Evolutionary conservation across 2,113 vertebrate genomes (phyloP).

Genomic region (Colistium nudipinnis): DNA sequence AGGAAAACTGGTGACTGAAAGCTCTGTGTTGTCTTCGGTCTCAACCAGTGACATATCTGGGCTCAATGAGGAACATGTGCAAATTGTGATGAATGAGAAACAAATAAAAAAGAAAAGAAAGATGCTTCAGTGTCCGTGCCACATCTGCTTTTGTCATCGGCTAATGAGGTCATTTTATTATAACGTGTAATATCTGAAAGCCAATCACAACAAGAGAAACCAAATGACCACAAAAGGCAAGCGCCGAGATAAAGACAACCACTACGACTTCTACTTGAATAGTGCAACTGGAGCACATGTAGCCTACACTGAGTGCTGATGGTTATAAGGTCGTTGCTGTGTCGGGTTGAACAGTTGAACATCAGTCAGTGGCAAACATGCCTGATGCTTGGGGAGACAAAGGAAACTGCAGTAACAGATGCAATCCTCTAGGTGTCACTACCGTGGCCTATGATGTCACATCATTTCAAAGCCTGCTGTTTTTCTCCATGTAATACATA

Average conservation of each 20-base stretch:
- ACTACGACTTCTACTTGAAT: too few relatives aligned
- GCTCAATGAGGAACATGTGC: slow-evolving; percentile 63
- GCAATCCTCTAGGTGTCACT: slow-evolving; percentile 68
- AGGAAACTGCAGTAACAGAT: slow-evolving; percentile 51
- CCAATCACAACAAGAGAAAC: too few relatives aligned
- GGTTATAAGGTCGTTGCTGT: neutral
- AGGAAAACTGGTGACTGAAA: slow-evolving; percentile 53
- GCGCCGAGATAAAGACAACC: neutral
- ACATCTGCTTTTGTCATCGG: neutral
- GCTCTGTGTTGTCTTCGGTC: slow-evolving; percentile 58
- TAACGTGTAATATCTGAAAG: too few relatives aligned
- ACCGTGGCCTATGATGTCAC: slow-evolving; percentile 69
- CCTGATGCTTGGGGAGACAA: slow-evolving; percentile 23
- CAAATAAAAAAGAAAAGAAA: slow-evolving; percentile 62
- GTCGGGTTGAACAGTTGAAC: too few relatives aligned
- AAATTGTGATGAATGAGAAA: slow-evolving; percentile 66
- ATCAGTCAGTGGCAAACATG: too few relatives aligned
- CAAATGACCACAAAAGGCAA: neutral
- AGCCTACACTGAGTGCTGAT: neutral
- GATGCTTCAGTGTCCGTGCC: slow-evolving; percentile 27
- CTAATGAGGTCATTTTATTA: too few relatives aligned
- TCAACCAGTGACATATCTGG: slow-evolving; percentile 56
- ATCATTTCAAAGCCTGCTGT: slow-evolving; percentile 43
- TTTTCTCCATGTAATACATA: slow-evolving; percentile 50
- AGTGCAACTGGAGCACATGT: neutral